phyloP scores from a whole-genome alignment of 2,888 invertebrate genomes.

The Ophraella communa region DNA sequence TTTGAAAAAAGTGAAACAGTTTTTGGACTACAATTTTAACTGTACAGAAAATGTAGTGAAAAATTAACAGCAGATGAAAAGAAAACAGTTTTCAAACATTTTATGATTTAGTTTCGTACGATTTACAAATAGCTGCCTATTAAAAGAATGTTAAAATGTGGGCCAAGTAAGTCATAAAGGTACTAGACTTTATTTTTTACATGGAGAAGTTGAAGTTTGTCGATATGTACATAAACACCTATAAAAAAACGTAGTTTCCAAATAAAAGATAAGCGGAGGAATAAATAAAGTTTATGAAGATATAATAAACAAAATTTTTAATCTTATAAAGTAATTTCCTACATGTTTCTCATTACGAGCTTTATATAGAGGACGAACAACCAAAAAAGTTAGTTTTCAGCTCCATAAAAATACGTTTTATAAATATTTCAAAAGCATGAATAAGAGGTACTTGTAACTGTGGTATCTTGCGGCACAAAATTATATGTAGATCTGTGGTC shows the following conservation, averaged over 20 bases:
- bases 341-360: conserved; percentile 24
- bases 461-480: too few relatives aligned
- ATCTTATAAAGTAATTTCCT: conserved; percentile 25
- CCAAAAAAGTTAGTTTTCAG: conserved; percentile 31
- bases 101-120: conserved; percentile 26
- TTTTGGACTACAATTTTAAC: conserved; percentile 21
- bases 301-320: conserved; percentile 29
- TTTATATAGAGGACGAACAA: conserved; percentile 23
- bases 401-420: conserved; percentile 30
- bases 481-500: too few relatives aligned
- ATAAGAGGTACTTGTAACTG: conserved; percentile 27
- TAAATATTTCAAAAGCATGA: conserved; percentile 29
- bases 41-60: conserved; percentile 29
- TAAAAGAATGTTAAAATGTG: conserved; percentile 21
- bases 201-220: conserved; percentile 28
- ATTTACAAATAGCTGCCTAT: conserved; percentile 31
- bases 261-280: conserved; percentile 24
- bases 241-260: conserved; percentile 21
- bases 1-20: conserved; percentile 13
- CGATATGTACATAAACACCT: conserved; percentile 33
- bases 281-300: conserved; percentile 28
- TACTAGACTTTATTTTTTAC: conserved; percentile 26
- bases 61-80: conserved; percentile 24
- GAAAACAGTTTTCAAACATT: conserved; percentile 22
- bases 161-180: conserved; percentile 18